Base-by-base conservation (phyloP, 2,113 vertebrate species). In the Pleuronectes platessa region DNA sequence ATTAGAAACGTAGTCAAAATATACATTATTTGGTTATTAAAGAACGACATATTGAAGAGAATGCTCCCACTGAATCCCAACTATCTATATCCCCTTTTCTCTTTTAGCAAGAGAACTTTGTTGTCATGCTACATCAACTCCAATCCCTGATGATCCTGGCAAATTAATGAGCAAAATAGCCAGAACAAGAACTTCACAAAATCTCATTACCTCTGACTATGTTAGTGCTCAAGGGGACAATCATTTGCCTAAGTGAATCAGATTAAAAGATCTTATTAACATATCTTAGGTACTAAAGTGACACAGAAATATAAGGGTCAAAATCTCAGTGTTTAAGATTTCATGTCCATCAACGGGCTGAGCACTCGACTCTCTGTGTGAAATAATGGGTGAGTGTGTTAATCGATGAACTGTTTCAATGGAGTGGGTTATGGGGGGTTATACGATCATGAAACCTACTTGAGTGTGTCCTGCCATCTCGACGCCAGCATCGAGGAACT, bases 391-490 rank as follows among this genome's bases (percentile, higher is more conserved):
- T 13, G 20, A 56, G 54, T 14, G 53, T 62, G 59, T 74, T 56
- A 68, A 68, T n/a, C 15, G 40, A 2, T 61, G 45, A 64, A 59
- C 47, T 45, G 53, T 53, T 56, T 76, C 37, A 37, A 20, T 66
- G 24, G n/a, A 54, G 42, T 18, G 20, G 68, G 49, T 10, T 45
- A 45, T 23, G 5, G 59, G 51, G 54, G 49, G 37, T 37, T 63
- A 67, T 63, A 35, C 71, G 65, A 75, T 72, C 21, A 45, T 67
- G 67, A 17, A 84, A 91, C 72, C 67, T 90, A 98, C 98, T 92
- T 98, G 98, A 20, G 98, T 97, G 87, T 99, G 98, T 68, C 98
- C 98, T 20, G 98, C 98, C 97, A 99, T 99, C 93, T 99, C 98
- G 71, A 99, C 95, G 66, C 98, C 98, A 37, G 97, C 98, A 65